Evolutionary conservation across 2,113 vertebrate genomes (phyloP), one percentile per base, ranked within the genome.

Genomic region (Catharus bicknelli): DNA sequence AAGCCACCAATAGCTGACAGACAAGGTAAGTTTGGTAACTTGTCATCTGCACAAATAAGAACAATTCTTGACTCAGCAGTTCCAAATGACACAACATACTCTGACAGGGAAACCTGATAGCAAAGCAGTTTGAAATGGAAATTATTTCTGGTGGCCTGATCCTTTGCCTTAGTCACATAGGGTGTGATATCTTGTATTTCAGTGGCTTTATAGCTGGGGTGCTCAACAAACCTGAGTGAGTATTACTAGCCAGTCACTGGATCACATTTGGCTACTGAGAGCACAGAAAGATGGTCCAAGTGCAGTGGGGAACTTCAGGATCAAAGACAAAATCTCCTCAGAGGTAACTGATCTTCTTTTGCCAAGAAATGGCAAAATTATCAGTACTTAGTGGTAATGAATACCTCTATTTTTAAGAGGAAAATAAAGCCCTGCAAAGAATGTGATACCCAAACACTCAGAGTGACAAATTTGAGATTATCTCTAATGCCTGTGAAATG

Each of bases 91-190:
- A 55, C 26, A 23, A 34, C 11, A 14, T 20, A 47, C 7, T 14
- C 42, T 42, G 36, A 42, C 2, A 10, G 17, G n/a, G 22, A 80
- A 57, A 80, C 26, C 2, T 18, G 42, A 26, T 21, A 80, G 48
- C 53, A 76, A 72, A 75, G 19, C 47, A 62, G 22, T 23, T 86
- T 62, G 61, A 62, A 62, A 53, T 0, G 0, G 42, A 21, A 70
- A 14, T 27, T 30, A 34, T 66, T 79, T 45, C 38, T 61, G 29
- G 22, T 38, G 20, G 21, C 13, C 40, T 62, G n/a, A 62, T 62
- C 6, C 2, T 43, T 61, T 59, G 22, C 57, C 26, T 55, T 53
- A 43, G 3, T 3, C 3, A 1, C 1, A 5, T 73, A 40, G 23
- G 29, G 25, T 47, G 2, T 30, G 42, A 48, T 29, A 18, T 53